These are phyloP conservation scores for Drosophila fungiperda DNA, from an alignment of 2,888 invertebrate genomes.

Conservation along the genomic window DNA sequence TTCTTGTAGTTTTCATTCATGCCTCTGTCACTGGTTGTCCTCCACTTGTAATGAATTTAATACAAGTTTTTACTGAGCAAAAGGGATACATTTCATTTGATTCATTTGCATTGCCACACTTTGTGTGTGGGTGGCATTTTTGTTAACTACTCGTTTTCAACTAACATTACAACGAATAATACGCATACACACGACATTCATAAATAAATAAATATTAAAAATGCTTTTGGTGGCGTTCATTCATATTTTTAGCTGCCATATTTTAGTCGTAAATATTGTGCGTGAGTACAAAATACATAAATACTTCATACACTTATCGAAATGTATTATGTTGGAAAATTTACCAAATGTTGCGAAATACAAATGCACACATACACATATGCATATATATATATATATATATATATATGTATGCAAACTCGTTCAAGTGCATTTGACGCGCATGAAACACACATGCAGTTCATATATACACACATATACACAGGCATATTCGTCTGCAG, in stretches of 20 bases:
- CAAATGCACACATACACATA: not conserved
- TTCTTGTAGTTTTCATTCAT: conserved; percentile 72
- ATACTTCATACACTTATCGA: conserved; percentile 7
- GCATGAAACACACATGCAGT: not conserved
- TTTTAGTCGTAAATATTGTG: conserved; percentile 8
- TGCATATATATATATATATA: not conserved
- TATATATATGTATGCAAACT: not conserved
- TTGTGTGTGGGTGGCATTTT: not conserved
- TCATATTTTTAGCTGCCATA: conserved; percentile 44
- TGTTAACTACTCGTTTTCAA: conserved; percentile 1
- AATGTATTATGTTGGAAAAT: conserved; percentile 17
- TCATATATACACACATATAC: not conserved
- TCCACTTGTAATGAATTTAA: conserved; percentile 11
- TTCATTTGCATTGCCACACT: conserved; percentile 6
- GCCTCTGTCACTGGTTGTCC: conserved; percentile 22
- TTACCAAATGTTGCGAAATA: conserved; percentile 1
- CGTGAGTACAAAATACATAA: not conserved
- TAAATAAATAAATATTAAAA: conserved; percentile 18
- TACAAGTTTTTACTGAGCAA: conserved; percentile 5
- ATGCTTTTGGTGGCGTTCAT: conserved; percentile 43
- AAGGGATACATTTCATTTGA: conserved; percentile 9
- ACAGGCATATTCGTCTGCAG: conserved; percentile 15
- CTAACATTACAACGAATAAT: not conserved
- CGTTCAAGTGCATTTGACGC: conserved; percentile 5
- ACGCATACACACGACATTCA: not conserved